A percentile compares a stretch with the other conserved stretches of the same genome.
Conservation (phyloP, 2,797 vertebrate species). For the Lacerta viridis region DNA sequence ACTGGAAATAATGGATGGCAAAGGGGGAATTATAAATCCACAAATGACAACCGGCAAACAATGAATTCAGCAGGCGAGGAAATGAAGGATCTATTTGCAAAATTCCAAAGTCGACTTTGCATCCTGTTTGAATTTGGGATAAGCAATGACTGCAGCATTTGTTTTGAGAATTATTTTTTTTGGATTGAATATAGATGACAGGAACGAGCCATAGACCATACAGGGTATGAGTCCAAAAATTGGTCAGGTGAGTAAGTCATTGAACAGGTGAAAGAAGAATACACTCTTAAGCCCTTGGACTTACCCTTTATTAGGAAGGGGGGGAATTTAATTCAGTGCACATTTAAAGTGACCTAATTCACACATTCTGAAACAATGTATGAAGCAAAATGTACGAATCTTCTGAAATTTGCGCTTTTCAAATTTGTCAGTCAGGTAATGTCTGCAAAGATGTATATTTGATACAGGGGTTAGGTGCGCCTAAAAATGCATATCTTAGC, state of each 20-base stretch:
- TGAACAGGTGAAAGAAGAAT: not conserved
- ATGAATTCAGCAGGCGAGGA: not conserved
- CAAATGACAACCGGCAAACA: not conserved
- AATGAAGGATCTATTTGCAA: slow-evolving; percentile 1
- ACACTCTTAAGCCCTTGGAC: no score
- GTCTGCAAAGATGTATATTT: no score
- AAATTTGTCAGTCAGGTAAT: no score
- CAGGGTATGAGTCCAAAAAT: not conserved
- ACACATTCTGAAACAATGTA: no score
- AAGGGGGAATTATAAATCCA: slow-evolving; percentile 18
- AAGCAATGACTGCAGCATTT: not conserved
- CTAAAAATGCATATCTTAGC: no score
- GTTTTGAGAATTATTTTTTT: not conserved
- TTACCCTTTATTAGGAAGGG: no score
- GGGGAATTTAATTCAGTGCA: no score
- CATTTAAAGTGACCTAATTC: no score
- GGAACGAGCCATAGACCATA: not conserved
- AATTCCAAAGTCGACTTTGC: not conserved
- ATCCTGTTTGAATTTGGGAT: slow-evolving; percentile 14
- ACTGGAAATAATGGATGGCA: slow-evolving; percentile 25
- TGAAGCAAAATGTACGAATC: no score
- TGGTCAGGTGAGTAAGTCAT: not conserved
- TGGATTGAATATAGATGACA: not conserved
- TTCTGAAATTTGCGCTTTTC: no score
- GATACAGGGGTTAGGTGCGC: no score